Conservation (phyloP, 2,888 invertebrate genomes). For the Anthrax anthrax region DNA sequence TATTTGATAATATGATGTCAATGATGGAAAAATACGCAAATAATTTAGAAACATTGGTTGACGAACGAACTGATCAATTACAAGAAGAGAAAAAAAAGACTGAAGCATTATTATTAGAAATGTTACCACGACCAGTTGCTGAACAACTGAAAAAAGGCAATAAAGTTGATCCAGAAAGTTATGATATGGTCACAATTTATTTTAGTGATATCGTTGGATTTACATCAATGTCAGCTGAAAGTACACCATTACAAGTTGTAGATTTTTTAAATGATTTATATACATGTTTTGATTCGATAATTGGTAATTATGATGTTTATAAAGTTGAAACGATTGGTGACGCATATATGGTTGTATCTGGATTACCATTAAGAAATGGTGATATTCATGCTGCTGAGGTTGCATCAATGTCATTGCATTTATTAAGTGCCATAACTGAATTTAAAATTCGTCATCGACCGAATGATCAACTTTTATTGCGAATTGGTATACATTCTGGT, state of each 20-base stretch:
- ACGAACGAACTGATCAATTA: constrained; percentile 83
- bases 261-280: constrained; percentile 88
- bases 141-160: constrained; percentile 82
- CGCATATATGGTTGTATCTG: constrained; percentile 86
- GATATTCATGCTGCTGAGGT: constrained; percentile 85
- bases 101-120: constrained; percentile 73
- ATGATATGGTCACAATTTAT: constrained; percentile 77
- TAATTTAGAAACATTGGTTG: constrained; percentile 84
- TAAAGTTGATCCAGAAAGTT: constrained; percentile 78
- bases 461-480: constrained; percentile 62
- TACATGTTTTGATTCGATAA: constrained; percentile 87
- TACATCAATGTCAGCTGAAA: constrained; percentile 83
- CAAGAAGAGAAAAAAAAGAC: constrained; percentile 95
- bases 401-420: constrained; percentile 80
- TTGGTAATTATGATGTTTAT: constrained; percentile 84
- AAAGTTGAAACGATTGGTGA: constrained; percentile 90
- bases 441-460: constrained; percentile 84
- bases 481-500: constrained; percentile 86
- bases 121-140: constrained; percentile 82
- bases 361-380: constrained; percentile 78
- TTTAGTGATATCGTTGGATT: constrained; percentile 93
- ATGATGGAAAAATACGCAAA: constrained; percentile 97
- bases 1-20: constrained; percentile 95
- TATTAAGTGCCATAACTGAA: constrained; percentile 67
- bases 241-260: constrained; percentile 81